Evolutionary conservation across 2,797 vertebrate species (phyloP).

Genomic region (Crenichthys baileyi): DNA sequence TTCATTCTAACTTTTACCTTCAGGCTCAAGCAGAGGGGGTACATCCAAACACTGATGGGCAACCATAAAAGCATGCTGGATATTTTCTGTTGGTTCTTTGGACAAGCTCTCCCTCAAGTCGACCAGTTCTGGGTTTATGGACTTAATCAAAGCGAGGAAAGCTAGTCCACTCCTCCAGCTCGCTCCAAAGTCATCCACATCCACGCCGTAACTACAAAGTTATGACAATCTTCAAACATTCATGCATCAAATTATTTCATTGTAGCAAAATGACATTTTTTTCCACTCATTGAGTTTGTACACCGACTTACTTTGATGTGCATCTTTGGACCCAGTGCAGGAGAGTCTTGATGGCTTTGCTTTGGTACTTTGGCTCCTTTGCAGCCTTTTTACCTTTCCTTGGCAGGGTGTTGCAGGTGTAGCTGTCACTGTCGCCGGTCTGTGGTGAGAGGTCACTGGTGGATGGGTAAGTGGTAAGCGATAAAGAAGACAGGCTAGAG

Average conservation of each 20-base stretch:
- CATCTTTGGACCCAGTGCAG: constrained; percentile 89
- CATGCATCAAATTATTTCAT: not conserved
- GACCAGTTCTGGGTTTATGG: constrained; percentile 85
- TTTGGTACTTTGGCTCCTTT: constrained; percentile 83
- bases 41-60: constrained; percentile 84
- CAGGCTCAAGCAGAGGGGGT: constrained; percentile 87
- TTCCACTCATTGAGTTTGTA: not conserved
- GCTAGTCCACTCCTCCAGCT: constrained; percentile 92
- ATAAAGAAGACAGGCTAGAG: constrained; percentile 86
- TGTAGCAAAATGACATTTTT: constrained; percentile 1
- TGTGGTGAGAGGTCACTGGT: constrained; percentile 81
- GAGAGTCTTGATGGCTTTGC: constrained; percentile 87
- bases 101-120: constrained; percentile 86
- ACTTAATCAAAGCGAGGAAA: constrained; percentile 90
- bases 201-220: constrained; percentile 85
- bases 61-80: constrained; percentile 85
- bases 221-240: not conserved
- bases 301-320: constrained; percentile 83
- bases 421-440: constrained; percentile 80
- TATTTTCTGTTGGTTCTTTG: constrained; percentile 82
- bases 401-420: constrained; percentile 81
- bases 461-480: constrained; percentile 77
- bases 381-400: constrained; percentile 77
- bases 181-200: constrained; percentile 88
- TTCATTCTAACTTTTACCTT: constrained; percentile 79